Conservation (phyloP, 2,888 invertebrate species). For the Pseudoips prasinana region DNA sequence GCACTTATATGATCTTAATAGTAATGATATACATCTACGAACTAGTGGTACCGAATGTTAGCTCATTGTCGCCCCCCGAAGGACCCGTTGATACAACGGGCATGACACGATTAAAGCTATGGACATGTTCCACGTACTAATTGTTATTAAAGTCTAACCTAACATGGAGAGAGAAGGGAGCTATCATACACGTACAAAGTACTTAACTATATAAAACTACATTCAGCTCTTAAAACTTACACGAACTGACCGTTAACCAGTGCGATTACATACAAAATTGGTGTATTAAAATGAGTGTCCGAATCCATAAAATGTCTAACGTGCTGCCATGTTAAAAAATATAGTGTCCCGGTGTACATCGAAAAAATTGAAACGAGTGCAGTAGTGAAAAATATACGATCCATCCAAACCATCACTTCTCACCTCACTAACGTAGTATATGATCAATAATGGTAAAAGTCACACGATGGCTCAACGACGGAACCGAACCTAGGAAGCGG, state of each 20-base stretch:
- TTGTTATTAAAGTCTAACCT: conserved; percentile 68
- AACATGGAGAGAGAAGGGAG: conserved; percentile 76
- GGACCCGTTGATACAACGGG: conserved; percentile 79
- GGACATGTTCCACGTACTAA: conserved; percentile 79
- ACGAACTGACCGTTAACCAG: conserved; percentile 68
- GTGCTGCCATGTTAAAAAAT: conserved; percentile 70
- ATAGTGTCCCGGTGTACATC: conserved; percentile 61
- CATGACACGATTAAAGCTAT: conserved; percentile 80
- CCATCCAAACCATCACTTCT: conserved; percentile 53
- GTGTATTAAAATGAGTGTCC: conserved; percentile 73
- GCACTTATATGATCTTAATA: conserved; percentile 79
- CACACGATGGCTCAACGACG: conserved; percentile 29
- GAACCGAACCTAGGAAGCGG: conserved; percentile 54
- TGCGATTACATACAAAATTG: conserved; percentile 74
- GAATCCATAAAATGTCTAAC: conserved; percentile 66
- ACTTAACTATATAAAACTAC: conserved; percentile 68
- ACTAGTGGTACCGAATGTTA: conserved; percentile 72
- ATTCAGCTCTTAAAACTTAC: conserved; percentile 71
- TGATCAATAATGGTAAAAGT: conserved; percentile 44
- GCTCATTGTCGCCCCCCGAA: conserved; percentile 66
- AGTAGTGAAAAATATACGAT: conserved; percentile 67
- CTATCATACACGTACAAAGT: conserved; percentile 73
- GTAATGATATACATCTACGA: conserved; percentile 78
- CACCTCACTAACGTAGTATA: conserved; percentile 42
- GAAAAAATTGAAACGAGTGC: conserved; percentile 71